phyloP scores from a whole-genome alignment of 2,113 vertebrate species.

The Accipiter cooperii region DNA sequence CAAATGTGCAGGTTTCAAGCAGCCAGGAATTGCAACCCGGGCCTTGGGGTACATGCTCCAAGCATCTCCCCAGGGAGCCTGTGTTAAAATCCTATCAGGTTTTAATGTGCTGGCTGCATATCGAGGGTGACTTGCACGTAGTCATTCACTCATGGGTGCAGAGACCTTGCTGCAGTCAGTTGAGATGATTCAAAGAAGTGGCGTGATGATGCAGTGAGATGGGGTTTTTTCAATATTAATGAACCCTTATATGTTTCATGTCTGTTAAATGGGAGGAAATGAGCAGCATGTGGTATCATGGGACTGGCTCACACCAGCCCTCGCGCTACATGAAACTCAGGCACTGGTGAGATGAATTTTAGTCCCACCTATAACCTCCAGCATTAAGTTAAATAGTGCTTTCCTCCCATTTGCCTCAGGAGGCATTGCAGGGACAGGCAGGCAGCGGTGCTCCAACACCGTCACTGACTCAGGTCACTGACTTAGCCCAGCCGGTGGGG shows the following conservation, averaged over 20 bases:
- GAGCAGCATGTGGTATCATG: neutral
- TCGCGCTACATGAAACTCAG: rapidly evolving
- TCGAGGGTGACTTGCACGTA: neutral
- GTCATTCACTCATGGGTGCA: neutral
- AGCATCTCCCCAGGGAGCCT: neutral
- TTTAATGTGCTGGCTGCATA: neutral
- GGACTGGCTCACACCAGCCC: neutral
- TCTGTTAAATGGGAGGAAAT: neutral
- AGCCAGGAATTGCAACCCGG: neutral
- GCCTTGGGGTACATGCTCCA: neutral
- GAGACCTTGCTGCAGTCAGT: neutral
- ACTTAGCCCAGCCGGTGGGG: rapidly evolving
- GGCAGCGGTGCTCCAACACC: rapidly evolving
- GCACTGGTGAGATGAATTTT: neutral
- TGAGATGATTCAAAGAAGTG: neutral
- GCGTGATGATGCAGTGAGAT: neutral
- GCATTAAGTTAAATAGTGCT: neutral
- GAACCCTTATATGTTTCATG: neutral
- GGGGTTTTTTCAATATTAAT: neutral
- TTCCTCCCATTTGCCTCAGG: neutral
- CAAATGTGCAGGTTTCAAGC: neutral
- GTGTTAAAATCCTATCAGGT: rapidly evolving
- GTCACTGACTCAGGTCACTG: neutral
- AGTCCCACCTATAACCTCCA: neutral
- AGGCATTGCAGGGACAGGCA: neutral